These are phyloP conservation scores for Patella pellucida DNA, from an alignment of 2,888 invertebrate genomes.

Conservation along the genomic window DNA sequence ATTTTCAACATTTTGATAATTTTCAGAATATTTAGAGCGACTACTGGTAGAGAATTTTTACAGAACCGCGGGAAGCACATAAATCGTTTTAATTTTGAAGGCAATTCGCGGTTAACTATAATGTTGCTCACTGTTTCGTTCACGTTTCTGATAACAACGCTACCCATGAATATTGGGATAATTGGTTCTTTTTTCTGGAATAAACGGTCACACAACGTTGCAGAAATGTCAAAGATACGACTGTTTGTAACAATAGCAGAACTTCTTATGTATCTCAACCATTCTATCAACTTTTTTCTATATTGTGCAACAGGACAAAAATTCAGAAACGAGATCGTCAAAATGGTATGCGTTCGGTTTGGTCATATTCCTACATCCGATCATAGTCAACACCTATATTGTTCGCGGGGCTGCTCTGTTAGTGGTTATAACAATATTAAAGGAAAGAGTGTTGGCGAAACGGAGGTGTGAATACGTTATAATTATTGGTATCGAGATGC, in stretches of 20 bases:
- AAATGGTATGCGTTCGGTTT: slow-evolving; percentile 44
- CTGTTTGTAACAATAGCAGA: slow-evolving; percentile 59
- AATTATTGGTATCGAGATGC: no score
- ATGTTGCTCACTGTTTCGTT: slow-evolving; percentile 63
- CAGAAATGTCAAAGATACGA: slow-evolving; percentile 37
- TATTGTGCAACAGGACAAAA: slow-evolving; percentile 62
- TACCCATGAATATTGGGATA: slow-evolving; percentile 61
- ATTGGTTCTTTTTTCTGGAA: slow-evolving; percentile 45
- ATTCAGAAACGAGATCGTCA: slow-evolving; percentile 52
- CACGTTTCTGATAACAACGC: slow-evolving; percentile 64
- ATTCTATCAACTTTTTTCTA: slow-evolving; percentile 65
- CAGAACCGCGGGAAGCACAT: neutral
- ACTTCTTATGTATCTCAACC: slow-evolving; percentile 66
- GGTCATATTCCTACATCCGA: slow-evolving; percentile 41
- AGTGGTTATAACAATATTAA: neutral
- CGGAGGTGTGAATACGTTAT: neutral
- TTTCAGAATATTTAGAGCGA: slow-evolving; percentile 30
- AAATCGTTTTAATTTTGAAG: slow-evolving; percentile 28
- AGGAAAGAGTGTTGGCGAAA: neutral
- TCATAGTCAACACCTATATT: slow-evolving; percentile 56
- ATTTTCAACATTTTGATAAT: slow-evolving; percentile 53
- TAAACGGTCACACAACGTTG: slow-evolving; percentile 30
- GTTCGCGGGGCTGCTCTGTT: slow-evolving; percentile 41
- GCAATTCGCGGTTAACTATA: slow-evolving; percentile 49
- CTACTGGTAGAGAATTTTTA: slow-evolving; percentile 8